Evolutionary conservation across 2,797 vertebrate species (phyloP), one percentile per base, ranked within the genome.

Genomic region (Gila robusta): DNA sequence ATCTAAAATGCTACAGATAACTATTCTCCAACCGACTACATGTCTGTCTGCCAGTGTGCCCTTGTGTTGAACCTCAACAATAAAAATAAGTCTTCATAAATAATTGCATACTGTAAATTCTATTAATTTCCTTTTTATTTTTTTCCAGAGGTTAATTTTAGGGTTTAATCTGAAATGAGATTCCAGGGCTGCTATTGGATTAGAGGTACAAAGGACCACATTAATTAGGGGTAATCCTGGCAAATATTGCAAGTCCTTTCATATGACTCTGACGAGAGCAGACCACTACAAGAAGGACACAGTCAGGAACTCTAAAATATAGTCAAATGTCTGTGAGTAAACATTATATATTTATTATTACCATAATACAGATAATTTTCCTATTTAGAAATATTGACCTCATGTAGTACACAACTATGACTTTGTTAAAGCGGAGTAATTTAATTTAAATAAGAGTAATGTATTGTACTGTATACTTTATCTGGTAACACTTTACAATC

Each of bases 161-260:
- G 69, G n/a, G 79, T 74, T 67, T 84, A 84, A 85, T 79, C 78
- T 84, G 80, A 62, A 41, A 70, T 81, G 79, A 86, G 87, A 89
- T 88, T 90, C 82, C 87, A 86, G 35, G 79, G 91, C 87, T 93
- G 91, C 93, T 52, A 69, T 87, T 92, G 93, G 96, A 95, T 97
- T 96, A 96, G 90, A 92, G 54, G 70, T 86, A 94, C 91, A 95
- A 95, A 93, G 94, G 95, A 89, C 92, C 94, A 93, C 93, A 96
- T 96, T 96, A 95, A 95, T 93, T 91, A 92, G 92, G 80, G 72
- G 81, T 97, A 97, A 98, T 98, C 97, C 96, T 91, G 94, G 94
- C 90, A 95, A 96, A 96, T 96, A 96, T 96, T 94, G 92, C 95
- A 97, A 97, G 96, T 94, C 49, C 93, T 97, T 97, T 97, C 97